These are phyloP conservation scores for Halcyon senegalensis DNA, from an alignment of 2,113 vertebrate species.

Conservation along the genomic window DNA sequence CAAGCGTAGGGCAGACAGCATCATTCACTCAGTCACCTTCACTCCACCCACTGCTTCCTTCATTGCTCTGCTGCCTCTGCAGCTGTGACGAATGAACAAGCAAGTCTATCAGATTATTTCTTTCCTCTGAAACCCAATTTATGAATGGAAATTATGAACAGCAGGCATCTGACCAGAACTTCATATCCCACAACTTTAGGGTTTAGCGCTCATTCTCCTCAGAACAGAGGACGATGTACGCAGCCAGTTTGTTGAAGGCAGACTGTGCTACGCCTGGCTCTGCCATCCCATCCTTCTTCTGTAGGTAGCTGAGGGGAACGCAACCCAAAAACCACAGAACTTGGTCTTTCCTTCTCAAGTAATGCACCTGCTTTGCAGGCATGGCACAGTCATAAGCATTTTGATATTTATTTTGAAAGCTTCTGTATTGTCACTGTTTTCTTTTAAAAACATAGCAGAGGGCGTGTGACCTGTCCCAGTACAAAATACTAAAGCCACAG, in stretches of 20 bases:
- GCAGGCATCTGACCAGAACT: neutral
- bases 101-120: neutral
- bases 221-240: accelerated
- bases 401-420: neutral
- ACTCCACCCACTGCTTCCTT: neutral
- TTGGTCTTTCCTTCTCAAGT: neutral
- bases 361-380: neutral
- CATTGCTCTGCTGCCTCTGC: neutral
- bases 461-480: no score
- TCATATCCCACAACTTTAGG: neutral
- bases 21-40: neutral
- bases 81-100: neutral
- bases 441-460: neutral
- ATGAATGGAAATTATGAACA: neutral
- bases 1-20: neutral
- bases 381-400: neutral
- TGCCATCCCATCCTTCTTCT: neutral
- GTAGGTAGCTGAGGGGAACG: neutral
- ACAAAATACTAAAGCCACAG: neutral
- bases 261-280: neutral
- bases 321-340: neutral
- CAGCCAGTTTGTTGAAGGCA: neutral
- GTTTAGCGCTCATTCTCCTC: neutral
- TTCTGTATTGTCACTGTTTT: neutral
- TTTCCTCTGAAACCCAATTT: neutral